Conservation (phyloP, 2,888 invertebrate species). For the Strigamia crassipes region DNA sequence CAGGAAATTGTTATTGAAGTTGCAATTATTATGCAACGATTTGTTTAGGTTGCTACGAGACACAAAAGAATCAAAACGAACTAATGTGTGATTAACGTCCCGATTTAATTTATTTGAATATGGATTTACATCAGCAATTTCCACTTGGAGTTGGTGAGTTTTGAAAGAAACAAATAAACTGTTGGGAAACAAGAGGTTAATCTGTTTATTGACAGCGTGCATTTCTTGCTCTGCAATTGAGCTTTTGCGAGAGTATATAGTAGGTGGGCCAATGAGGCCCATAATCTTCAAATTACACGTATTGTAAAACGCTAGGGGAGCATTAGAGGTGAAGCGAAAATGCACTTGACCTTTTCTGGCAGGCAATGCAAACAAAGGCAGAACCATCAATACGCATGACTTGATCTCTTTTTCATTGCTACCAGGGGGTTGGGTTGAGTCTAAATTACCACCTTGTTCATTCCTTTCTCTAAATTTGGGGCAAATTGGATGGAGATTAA, state of each 20-base stretch:
- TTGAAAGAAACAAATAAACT: neutral
- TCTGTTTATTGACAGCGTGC: slow-evolving; percentile 12
- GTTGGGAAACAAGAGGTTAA: neutral
- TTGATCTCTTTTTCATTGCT: slow-evolving; percentile 28
- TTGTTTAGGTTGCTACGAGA: no score
- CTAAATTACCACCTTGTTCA: slow-evolving; percentile 16
- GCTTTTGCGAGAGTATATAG: neutral
- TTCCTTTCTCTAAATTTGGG: neutral
- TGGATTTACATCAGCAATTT: no score
- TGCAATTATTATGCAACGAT: no score
- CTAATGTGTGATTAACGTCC: no score
- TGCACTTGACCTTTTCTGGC: slow-evolving; percentile 24
- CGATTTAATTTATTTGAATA: no score
- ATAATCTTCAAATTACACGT: slow-evolving; percentile 25
- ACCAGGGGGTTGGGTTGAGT: neutral
- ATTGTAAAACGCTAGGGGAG: neutral
- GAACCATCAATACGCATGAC: slow-evolving; percentile 16
- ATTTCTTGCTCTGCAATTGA: slow-evolving; percentile 10
- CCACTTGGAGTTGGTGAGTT: neutral
- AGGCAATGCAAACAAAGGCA: slow-evolving; percentile 9
- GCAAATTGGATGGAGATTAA: slow-evolving; percentile 5
- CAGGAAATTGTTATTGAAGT: no score
- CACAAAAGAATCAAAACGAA: no score
- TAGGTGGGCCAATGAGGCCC: slow-evolving; percentile 13
- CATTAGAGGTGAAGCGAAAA: slow-evolving; percentile 26